These are phyloP conservation scores for Odontomachus brunneus DNA, from an alignment of 1,140 invertebrate genomes.

Conservation along the genomic window DNA sequence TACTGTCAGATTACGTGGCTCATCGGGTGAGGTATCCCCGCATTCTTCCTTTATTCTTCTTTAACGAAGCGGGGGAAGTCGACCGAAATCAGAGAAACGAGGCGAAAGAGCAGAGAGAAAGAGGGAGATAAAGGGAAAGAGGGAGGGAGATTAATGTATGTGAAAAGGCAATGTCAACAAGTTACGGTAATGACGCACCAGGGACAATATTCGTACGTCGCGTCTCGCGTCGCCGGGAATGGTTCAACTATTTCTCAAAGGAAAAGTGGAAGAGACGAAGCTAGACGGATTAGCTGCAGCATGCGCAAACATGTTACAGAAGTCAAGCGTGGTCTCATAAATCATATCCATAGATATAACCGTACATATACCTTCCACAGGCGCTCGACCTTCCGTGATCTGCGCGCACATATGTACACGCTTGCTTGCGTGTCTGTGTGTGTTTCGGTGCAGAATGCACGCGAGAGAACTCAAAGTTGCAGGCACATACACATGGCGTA, in stretches of 20 bases:
- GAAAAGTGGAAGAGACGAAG: slow-evolving; percentile 47
- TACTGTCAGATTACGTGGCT: slow-evolving; percentile 21
- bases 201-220: slow-evolving; percentile 25
- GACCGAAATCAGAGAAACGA: no score
- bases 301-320: slow-evolving; percentile 49
- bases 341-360: slow-evolving; percentile 60
- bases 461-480: background rate
- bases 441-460: background rate
- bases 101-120: background rate
- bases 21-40: background rate
- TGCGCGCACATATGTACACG: slow-evolving; percentile 6
- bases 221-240: slow-evolving; percentile 21
- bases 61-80: no score
- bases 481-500: no score
- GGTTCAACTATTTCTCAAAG: slow-evolving; percentile 36
- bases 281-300: slow-evolving; percentile 47
- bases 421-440: background rate
- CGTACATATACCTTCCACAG: slow-evolving; percentile 10
- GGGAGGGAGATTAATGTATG: background rate
- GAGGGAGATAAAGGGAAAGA: background rate
- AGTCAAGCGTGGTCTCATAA: slow-evolving; percentile 64
- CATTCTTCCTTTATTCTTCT: no score
- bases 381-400: slow-evolving; percentile 39
- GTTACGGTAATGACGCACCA: background rate
- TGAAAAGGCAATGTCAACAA: slow-evolving; percentile 6